phyloP scores from a whole-genome alignment of 2,113 vertebrate species.

The Megaceryle maxima region DNA sequence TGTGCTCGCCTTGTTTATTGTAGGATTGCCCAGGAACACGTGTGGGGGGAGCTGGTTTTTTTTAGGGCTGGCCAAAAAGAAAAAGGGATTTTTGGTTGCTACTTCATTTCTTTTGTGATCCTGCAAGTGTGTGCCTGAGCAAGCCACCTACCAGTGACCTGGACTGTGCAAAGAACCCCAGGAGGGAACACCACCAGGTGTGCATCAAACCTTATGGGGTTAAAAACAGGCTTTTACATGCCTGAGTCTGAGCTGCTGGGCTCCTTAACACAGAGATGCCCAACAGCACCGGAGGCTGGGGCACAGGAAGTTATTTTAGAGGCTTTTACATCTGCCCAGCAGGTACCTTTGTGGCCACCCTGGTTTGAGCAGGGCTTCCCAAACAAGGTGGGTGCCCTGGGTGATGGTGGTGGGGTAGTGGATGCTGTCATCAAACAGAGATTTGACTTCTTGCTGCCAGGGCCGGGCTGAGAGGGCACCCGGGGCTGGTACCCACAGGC shows the following conservation, averaged over 20 bases:
- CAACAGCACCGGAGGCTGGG: accelerated
- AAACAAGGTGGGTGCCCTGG: not conserved
- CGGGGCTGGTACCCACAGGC: not conserved
- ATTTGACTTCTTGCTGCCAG: not conserved
- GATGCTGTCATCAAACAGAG: not conserved
- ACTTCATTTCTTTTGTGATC: not conserved
- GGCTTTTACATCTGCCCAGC: accelerated
- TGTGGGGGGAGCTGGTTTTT: not conserved
- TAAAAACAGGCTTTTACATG: not conserved
- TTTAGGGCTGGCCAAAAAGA: not conserved
- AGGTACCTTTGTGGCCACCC: not conserved
- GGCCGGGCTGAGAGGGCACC: not conserved
- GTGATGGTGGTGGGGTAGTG: accelerated
- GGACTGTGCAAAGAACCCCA: not conserved
- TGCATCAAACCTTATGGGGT: not conserved
- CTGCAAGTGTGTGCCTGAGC: not conserved
- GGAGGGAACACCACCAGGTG: not conserved
- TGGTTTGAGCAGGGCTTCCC: not conserved
- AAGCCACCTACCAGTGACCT: not conserved
- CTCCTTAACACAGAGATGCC: not conserved
- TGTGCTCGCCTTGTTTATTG: not conserved
- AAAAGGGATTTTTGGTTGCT: not conserved
- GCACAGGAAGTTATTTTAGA: not conserved
- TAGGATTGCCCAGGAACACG: not conserved
- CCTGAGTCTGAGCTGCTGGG: not conserved